Evolutionary conservation across 2,888 invertebrate species (phyloP), one percentile per base, ranked within the genome.

Genomic region (Adineta ricciae): DNA sequence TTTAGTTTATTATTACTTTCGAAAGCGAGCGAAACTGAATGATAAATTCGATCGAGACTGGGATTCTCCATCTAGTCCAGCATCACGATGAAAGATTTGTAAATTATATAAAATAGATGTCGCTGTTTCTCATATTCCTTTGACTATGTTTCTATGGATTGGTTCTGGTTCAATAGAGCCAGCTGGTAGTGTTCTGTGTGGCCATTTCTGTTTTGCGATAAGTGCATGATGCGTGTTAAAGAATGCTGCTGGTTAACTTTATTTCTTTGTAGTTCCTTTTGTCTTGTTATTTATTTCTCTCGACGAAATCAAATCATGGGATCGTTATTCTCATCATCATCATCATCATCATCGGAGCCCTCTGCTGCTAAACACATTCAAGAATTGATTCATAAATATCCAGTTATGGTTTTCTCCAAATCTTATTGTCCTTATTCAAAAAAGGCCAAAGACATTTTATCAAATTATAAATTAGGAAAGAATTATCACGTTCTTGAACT

Each of bases 381-480:
- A 78, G 2, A 78, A 41, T 41, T 41, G 24, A 78, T 78, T 78
- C 0, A 38, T 8, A 38, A 38, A 41, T 41, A 78, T 41, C 38
- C 41, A 89, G 94, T 97, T 36, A 94, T 95, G 32, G 94, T 97
- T 87, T 97, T 96, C 90, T 96, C 96, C 0, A 97, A 97, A 91
- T 92, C 93, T 0, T 93, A 93, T 88, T 97, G 97, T 88, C 96
- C 96, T 0, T 97, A 94, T 89, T 97, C 97, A 90, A 93, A 92
- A 87, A 93, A 95, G 92, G 96, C 96, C 0, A 96, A 96, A 91
- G 93, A 95, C 89, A 95, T 95, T 91, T 86, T 90, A 19, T 83
- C 86, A 41, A 87, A 87, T 72, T 88, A 87, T 56, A 88, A 83
- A 84, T 38, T 87, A 2, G 64, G 11, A 16, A 88, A 87, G 0